phyloP scores from a whole-genome alignment of 2,113 vertebrate genomes.

The Albula glossodonta region DNA sequence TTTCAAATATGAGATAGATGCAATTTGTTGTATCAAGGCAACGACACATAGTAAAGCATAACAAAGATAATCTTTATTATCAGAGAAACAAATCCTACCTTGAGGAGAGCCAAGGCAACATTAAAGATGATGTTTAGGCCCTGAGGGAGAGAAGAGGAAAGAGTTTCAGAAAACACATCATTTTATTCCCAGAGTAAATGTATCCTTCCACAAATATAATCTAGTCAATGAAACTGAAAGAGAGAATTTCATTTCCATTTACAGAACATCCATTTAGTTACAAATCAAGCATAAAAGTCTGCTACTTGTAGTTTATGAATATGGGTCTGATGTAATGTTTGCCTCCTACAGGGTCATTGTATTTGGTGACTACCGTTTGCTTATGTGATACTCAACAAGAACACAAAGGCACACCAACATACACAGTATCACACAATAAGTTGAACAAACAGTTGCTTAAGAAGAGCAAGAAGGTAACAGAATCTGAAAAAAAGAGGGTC shows the following conservation, averaged over 20 bases:
- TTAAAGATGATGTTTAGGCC: constrained; percentile 96
- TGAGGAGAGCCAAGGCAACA: constrained; percentile 92
- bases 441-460: neutral
- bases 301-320: neutral
- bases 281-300: neutral
- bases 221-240: neutral
- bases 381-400: neutral
- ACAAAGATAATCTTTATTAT: neutral
- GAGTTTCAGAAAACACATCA: neutral
- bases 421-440: neutral
- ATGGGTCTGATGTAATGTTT: neutral
- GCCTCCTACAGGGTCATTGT: neutral
- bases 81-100: constrained; percentile 74
- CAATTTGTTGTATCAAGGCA: neutral
- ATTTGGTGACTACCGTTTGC: neutral
- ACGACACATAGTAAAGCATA: neutral
- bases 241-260: neutral
- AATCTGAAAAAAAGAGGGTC: neutral
- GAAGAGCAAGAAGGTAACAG: neutral
- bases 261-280: neutral
- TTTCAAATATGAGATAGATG: neutral
- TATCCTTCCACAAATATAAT: neutral
- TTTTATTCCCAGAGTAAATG: neutral
- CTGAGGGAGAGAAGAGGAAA: constrained; percentile 67
- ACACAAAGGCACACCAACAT: neutral